Conservation (phyloP, 1,140 invertebrate species). For the Diorhabda carinulata region DNA sequence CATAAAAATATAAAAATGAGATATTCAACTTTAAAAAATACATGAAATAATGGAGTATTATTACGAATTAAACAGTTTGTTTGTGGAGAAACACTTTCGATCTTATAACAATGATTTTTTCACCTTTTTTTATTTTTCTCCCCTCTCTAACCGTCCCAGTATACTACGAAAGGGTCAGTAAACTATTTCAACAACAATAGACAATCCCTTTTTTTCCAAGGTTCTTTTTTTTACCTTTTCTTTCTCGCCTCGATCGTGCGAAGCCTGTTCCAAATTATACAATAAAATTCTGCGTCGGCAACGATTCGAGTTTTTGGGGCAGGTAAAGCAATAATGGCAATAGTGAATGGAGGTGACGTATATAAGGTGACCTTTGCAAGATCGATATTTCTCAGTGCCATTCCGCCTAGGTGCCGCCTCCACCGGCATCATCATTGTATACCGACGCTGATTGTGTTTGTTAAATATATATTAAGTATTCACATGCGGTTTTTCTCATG, state of each 20-base stretch:
- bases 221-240: neutral
- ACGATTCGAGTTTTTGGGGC: constrained; percentile 3
- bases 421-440: constrained; percentile 1
- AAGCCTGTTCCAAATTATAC: neutral
- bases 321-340: neutral
- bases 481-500: no score
- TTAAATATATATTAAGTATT: no score
- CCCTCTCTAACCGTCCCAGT: neutral
- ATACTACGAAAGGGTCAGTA: neutral
- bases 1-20: no score
- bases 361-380: constrained; percentile 17
- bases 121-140: neutral
- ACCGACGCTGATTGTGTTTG: neutral
- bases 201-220: neutral
- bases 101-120: neutral
- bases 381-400: constrained; percentile 15
- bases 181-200: constrained; percentile 7
- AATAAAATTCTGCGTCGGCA: neutral
- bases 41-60: no score
- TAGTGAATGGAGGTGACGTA: constrained; percentile 17
- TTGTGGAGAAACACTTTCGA: no score
- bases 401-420: constrained; percentile 17
- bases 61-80: no score
- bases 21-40: no score
- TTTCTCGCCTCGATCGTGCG: neutral